Evolutionary conservation across 2,113 vertebrate genomes (phyloP), one percentile per base, ranked within the genome.

Genomic region (Antechinus flavipes): DNA sequence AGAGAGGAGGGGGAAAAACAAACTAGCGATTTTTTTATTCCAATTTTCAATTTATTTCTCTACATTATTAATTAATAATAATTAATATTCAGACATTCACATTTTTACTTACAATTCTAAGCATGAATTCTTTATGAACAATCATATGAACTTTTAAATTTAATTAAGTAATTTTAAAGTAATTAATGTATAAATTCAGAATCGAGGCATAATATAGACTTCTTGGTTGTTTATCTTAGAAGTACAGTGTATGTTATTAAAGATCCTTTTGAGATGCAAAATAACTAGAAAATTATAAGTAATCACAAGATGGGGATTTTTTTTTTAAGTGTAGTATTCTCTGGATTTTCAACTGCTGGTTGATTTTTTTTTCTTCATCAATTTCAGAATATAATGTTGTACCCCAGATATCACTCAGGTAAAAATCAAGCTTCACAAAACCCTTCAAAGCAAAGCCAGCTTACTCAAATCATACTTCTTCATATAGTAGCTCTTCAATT

Each of bases 71-170:
- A 99, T 99, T 99, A 98, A 99, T 98, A 97, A 98, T 99, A 99
- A 99, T 99, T 99, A 99, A 99, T 99, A 99, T 99, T 99, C 99
- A 99, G 99, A 98, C 98, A 98, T 98, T 97, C 97, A 92, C 98
- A 98, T 99, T 99, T 99, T 99, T 99, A 99, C 98, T 99, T 99
- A 99, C 99, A 99, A 99, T 99, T 99, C 98, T 95, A 97, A 98
- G 98, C 99, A 99, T 99, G 98, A 99, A 99, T 99, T 99, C 98
- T 99, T 99, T 99, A 99, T 99, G 99, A 98, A 98, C 96, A 98
- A 98, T 99, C 98, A 99, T 98, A 98, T 98, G 98, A 98, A 99
- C 99, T 99, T 99, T 99, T 99, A 99, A 98, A 98, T 99, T 99
- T 99, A 99, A 99, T 99, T 99, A 99, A 99, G 99, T 98, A 99